Evolutionary conservation across 1,140 invertebrate species (phyloP), one percentile per base, ranked within the genome.

Genomic region (Andrena cerasifolii): DNA sequence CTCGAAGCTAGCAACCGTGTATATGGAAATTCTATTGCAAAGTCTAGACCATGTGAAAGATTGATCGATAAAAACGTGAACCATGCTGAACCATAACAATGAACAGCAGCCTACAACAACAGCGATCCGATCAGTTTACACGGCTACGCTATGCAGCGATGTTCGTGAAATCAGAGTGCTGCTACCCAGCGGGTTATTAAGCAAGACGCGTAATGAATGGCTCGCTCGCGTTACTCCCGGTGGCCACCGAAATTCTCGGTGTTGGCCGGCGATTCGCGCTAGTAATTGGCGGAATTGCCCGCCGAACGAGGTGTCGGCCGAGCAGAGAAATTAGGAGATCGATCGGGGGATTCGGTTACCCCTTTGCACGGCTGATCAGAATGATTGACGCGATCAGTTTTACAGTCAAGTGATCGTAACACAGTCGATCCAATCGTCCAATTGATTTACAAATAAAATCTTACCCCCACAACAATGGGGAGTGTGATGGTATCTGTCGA

Each of bases 221-320:
- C 31, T 8, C n/a, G 12, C 16, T 2, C 21, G 43, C 43, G 58
- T 51, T 8, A 49, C 28, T 62, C 43, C 26, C n/a, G 24, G 47
- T 53, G 18, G 33, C 18, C 28, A n/a, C 47, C 10, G 61, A 53
- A 65, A 31, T 51, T 31, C 72, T 16, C 33, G 43, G 16, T 14
- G 33, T 54, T 43, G 18, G 14, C 10, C 21, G n/a, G 21, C 2
- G 12, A 26, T 28, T 54, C 24, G 18, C 1, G 31, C 43, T 54
- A 47, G 21, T 72, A 72, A 72, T 72, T 62, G 54, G 8, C 45
- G 43, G 56, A 36, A 72, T 72, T 62, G 43, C 28, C 40, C 4
- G 3, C 12, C 14, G n/a, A 36, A n/a, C 24, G 26, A n/a, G 40
- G 56, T 28, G 68, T 62, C 56, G 56, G 16, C 1, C n/a, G 63